Evolutionary conservation across 92 coral and sea anemone genomes (phyloP), one percentile per base, ranked within the genome.

Genomic region (Palythoa heliodiscus): DNA sequence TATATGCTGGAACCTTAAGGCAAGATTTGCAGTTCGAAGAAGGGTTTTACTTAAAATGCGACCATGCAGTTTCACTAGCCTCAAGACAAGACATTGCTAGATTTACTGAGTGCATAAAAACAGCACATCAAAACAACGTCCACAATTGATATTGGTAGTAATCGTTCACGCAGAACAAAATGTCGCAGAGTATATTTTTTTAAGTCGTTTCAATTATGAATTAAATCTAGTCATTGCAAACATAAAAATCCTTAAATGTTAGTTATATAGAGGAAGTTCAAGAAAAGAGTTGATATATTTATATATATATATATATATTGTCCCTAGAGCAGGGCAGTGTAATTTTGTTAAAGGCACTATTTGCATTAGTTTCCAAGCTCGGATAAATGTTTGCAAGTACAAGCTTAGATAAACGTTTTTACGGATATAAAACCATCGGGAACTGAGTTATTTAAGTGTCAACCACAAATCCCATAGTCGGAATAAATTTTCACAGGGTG

Each of bases 21-120:
- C 61, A 67, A 68, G 47, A 50, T 67, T 61, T 61, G 70, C 57
- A 61, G 13, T 22, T 79, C 71, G 58, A 25, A 64, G 63, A 17
- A 67, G 5, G 19, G 25, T 69, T 69, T 69, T 4, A 43, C 5
- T 37, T 10, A 15, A 11, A 29, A 29, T 29, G 35, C 35, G 35
- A 29, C 35, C 35, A 69, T 11, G 24, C 40, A 11, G 25, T 37
- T 29, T 29, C 35, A 13, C 14, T 7, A 22, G 17, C 64, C 15
- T 14, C 17, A 58, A 58, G 20, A 14, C 64, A 5, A 43, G 50
- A 43, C 9, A 15, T 63, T 63, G 69, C 7, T n/a, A 63, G 8
- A 63, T 63, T 6, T 17, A 63, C 29, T 63, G 69, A 63, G 10
- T 8, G 22, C 69, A 63, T 5, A 63, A n/a, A 61, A 63, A 23